Evolutionary conservation across 2,113 vertebrate species (phyloP).

Genomic region (Geococcyx californianus): DNA sequence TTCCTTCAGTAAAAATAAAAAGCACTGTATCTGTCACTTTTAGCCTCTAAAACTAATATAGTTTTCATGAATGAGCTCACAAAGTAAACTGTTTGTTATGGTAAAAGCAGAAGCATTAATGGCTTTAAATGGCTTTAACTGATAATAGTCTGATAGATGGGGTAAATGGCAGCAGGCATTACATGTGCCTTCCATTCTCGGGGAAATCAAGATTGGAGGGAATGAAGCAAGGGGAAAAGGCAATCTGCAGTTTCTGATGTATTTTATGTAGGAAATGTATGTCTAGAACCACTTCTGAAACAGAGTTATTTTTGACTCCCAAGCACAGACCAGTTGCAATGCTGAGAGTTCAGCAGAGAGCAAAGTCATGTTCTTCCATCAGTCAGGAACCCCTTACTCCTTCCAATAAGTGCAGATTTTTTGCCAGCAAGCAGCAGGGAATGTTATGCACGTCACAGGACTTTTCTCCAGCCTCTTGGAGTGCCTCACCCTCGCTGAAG

Average conservation of each 20-base stretch:
- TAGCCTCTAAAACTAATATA: not conserved
- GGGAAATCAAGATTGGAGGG: not conserved
- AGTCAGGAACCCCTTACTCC: conserved; percentile 31
- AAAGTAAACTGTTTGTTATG: not conserved
- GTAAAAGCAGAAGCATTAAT: conserved; percentile 15
- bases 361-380: conserved; percentile 49
- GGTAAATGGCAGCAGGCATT: not conserved
- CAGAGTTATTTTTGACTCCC: not conserved
- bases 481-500: not conserved
- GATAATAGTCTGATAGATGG: not conserved
- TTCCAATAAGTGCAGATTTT: not conserved
- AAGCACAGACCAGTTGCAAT: not conserved
- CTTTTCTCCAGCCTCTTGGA: not conserved
- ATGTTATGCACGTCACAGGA: conserved; percentile 15
- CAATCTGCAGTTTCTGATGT: not conserved
- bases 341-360: conserved; percentile 31
- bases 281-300: not conserved
- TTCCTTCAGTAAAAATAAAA: not conserved
- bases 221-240: not conserved
- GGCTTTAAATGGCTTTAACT: not conserved
- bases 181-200: not conserved
- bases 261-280: not conserved
- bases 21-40: not conserved
- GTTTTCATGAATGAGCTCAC: not conserved
- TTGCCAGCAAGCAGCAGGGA: not conserved